phyloP scores from a whole-genome alignment of 37 sponge, comb jelly and placozoan genomes.

The Haliclona indistincta region DNA sequence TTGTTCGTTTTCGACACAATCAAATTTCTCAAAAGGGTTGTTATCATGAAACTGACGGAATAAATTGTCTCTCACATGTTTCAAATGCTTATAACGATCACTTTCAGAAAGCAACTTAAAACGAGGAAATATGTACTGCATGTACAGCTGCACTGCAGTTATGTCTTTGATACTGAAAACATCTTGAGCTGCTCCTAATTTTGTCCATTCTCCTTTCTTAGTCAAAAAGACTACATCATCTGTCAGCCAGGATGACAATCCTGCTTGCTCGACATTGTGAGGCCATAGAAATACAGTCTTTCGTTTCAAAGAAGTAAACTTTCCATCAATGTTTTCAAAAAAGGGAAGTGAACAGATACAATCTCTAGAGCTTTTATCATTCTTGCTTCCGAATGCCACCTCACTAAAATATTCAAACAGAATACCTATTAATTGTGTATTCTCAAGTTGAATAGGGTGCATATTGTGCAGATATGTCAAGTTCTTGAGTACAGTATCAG shows the following conservation, averaged over 20 bases:
- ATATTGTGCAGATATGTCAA: too few relatives aligned
- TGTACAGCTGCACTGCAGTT: too few relatives aligned
- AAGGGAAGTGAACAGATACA: slow-evolving; percentile 34
- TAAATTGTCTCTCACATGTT: not conserved
- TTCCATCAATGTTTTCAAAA: slow-evolving; percentile 34
- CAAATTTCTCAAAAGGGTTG: not conserved
- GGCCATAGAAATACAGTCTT: slow-evolving; percentile 38
- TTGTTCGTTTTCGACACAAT: too few relatives aligned
- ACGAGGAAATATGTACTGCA: not conserved
- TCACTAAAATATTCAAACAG: too few relatives aligned
- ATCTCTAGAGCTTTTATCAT: too few relatives aligned
- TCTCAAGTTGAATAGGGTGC: too few relatives aligned
- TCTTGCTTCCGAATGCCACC: too few relatives aligned
- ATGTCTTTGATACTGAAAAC: too few relatives aligned
- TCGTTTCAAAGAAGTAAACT: slow-evolving; percentile 5
- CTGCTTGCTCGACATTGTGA: not conserved
- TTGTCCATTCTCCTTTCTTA: not conserved
- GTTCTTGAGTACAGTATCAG: too few relatives aligned
- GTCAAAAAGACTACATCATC: not conserved
- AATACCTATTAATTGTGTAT: too few relatives aligned
- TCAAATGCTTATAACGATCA: not conserved
- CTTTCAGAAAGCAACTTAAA: not conserved
- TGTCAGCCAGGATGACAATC: not conserved
- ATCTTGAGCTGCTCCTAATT: too few relatives aligned
- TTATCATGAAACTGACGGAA: not conserved